Conservation (phyloP, 2,888 invertebrate species). For the Rhaphigaster nebulosa region DNA sequence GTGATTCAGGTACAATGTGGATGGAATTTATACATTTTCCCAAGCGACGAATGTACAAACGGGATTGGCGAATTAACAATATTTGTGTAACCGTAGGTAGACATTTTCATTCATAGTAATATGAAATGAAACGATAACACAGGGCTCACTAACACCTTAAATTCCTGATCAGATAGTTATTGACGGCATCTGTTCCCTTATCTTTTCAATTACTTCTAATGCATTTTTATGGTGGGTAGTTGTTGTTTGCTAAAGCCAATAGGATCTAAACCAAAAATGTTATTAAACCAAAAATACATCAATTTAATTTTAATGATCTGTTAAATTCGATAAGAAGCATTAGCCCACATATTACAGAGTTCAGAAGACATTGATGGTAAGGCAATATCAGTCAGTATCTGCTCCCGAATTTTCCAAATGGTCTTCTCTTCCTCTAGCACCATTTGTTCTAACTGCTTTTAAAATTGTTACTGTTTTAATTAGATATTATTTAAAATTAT, state of each 20-base stretch:
- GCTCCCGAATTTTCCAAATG: too few relatives aligned
- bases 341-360: too few relatives aligned
- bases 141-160: slow-evolving; percentile 8
- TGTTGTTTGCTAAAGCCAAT: not conserved
- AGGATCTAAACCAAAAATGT: not conserved
- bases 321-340: not conserved
- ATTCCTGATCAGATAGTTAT: not conserved
- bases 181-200: not conserved
- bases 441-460: too few relatives aligned
- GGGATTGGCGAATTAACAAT: too few relatives aligned
- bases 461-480: too few relatives aligned
- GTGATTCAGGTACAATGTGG: not conserved
- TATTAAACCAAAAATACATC: not conserved
- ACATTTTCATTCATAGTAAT: not conserved
- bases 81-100: not conserved
- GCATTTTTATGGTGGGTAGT: not conserved
- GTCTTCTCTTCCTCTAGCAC: too few relatives aligned
- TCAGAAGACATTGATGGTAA: too few relatives aligned
- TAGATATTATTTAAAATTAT: too few relatives aligned
- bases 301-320: not conserved
- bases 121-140: not conserved
- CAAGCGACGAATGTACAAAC: too few relatives aligned
- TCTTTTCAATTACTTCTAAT: not conserved
- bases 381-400: too few relatives aligned
- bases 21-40: not conserved